Evolutionary conservation across 2,797 vertebrate species (phyloP), one percentile per base, ranked within the genome.

Genomic region (Eleutherodactylus coqui): DNA sequence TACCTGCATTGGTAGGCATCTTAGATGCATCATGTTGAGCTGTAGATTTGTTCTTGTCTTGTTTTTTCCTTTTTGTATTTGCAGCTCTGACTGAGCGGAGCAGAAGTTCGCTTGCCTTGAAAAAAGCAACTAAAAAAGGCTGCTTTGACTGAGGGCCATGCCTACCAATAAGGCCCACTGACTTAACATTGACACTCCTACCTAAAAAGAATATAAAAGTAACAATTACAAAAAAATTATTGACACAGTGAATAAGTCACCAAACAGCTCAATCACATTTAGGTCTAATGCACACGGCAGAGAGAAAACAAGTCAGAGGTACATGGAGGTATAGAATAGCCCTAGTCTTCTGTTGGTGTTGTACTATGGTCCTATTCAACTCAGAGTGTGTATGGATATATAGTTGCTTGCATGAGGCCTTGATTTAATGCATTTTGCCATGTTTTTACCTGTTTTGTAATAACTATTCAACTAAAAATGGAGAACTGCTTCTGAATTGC

Each of bases 41-140:
- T 14, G 90, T 92, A 82, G 97, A 96, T 95, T 99, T 99, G 94
- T 96, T 98, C 89, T 96, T 96, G 91, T 95, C 97, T 92, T 97
- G 96, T 88, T 96, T 98, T 94, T 99, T 99, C 90, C 95, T 96
- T 92, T 98, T 99, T 76, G 93, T 96, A 84, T 94, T 96, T 81
- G 96, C 94, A 77, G 98, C 98, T 92, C 98, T 95, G 86, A 98
- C 96, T 0, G 98, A 99, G 86, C 98, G 97, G 79, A 99, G 95
- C 88, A 99, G 94, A 49, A 99, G 96, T 91, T 98, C 98, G 0
- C 97, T 99, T 87, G 97, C 98, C 94, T 99, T 99, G 92, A 99
- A 99, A 94, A 99, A 99, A 1, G 98, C 98, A 89, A 99, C 98
- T 91, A 99, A 96, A 93, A 99, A 99, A 0, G 98, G 98, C 73